Percentiles rank a stretch among this genome's conserved stretches.
phyloP scores from a whole-genome alignment of 1,140 invertebrate species.

The Bacillus rossius region DNA sequence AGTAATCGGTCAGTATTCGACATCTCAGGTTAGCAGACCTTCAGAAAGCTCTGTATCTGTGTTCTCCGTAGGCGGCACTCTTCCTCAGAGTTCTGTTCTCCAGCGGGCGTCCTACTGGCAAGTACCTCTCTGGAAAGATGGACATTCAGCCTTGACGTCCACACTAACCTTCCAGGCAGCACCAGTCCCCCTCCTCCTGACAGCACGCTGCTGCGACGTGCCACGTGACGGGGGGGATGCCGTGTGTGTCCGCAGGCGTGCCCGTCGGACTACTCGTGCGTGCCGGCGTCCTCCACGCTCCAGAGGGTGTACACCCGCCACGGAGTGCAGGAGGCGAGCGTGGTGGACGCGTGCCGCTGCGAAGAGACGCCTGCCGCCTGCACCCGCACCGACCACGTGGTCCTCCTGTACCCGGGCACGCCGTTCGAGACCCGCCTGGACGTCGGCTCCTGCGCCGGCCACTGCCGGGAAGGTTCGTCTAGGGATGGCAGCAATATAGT shows the following conservation, averaged over 20 bases:
- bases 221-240: background rate
- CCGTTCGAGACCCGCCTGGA: conserved; percentile 45
- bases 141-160: too few relatives aligned
- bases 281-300: conserved; percentile 36
- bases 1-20: too few relatives aligned
- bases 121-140: too few relatives aligned
- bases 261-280: conserved; percentile 36
- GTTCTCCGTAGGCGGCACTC: too few relatives aligned
- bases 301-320: conserved; percentile 44
- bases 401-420: conserved; percentile 43
- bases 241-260: conserved; percentile 36
- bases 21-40: too few relatives aligned
- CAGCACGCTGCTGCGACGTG: too few relatives aligned
- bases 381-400: conserved; percentile 36
- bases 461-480: conserved; percentile 35
- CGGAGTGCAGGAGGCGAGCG: conserved; percentile 41
- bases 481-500: too few relatives aligned
- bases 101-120: too few relatives aligned
- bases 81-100: too few relatives aligned
- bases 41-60: too few relatives aligned
- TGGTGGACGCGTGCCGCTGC: conserved; percentile 45
- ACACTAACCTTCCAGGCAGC: too few relatives aligned
- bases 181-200: too few relatives aligned
- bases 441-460: conserved; percentile 44
- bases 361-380: conserved; percentile 35